A percentile compares a stretch with the other conserved stretches of the same genome.
These are phyloP conservation scores for Hiodon alosoides DNA, from an alignment of 2,113 vertebrate species.

Conservation along the genomic window DNA sequence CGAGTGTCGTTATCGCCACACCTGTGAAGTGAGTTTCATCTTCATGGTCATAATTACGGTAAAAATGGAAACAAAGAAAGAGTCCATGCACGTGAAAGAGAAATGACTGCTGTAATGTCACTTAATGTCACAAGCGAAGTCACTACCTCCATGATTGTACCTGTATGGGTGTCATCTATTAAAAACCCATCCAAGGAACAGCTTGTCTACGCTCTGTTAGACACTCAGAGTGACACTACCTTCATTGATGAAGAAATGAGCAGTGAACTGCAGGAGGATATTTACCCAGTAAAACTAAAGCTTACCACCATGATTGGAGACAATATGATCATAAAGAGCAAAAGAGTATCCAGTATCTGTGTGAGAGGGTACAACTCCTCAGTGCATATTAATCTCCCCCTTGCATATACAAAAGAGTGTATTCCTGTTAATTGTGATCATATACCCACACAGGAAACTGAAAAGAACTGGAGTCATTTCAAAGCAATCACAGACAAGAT, in stretches of 20 bases:
- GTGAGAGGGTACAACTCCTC: slow-evolving; percentile 2
- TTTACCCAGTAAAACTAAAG: slow-evolving; percentile 19
- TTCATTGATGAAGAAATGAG: neutral
- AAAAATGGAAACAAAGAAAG: neutral
- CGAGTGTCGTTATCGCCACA: neutral
- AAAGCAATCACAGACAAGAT: no score
- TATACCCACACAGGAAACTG: no score
- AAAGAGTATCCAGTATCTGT: slow-evolving; percentile 14
- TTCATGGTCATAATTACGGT: slow-evolving; percentile 2
- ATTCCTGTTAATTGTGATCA: no score
- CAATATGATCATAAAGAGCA: slow-evolving; percentile 3
- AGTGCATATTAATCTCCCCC: slow-evolving; percentile 3
- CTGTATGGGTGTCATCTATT: neutral
- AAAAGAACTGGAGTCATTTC: no score
- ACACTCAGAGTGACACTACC: slow-evolving; percentile 3
- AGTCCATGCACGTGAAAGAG: neutral
- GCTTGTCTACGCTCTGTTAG: slow-evolving; percentile 2
- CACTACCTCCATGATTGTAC: slow-evolving; percentile 12
- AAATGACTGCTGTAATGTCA: slow-evolving; percentile 6
- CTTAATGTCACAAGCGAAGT: neutral
- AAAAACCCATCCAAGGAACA: neutral
- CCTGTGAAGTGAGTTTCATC: slow-evolving; percentile 5
- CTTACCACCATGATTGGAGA: slow-evolving; percentile 22
- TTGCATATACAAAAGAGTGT: no score
- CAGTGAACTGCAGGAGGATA: slow-evolving; percentile 1